These are phyloP conservation scores for Physella acuta DNA, from an alignment of 1,140 invertebrate species.

Conservation along the genomic window DNA sequence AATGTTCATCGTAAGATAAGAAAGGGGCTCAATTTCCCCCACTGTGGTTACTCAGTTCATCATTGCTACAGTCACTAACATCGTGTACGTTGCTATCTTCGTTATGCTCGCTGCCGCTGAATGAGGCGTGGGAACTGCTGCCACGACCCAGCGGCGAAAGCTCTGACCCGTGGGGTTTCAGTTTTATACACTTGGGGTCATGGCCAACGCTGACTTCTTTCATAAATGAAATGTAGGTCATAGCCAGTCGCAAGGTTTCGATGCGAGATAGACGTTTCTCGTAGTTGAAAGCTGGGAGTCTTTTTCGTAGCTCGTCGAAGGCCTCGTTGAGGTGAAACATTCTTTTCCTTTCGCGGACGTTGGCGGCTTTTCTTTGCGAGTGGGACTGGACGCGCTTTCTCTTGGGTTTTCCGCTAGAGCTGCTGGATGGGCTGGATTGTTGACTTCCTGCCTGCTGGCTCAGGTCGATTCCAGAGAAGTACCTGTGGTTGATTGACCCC, in stretches of 20 bases:
- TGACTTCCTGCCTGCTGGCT: constrained; percentile 6
- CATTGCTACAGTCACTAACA: constrained; percentile 25
- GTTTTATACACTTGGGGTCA: constrained; percentile 40
- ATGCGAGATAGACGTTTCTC: constrained; percentile 63
- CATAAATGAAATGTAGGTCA: constrained; percentile 97
- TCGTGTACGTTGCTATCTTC: constrained; percentile 22
- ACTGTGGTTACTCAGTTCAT: constrained; percentile 21
- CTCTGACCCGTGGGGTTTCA: constrained; percentile 24
- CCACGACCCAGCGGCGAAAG: background rate
- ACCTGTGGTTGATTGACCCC: background rate
- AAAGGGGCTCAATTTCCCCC: too few relatives aligned
- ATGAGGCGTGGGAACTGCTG: background rate
- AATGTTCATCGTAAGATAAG: too few relatives aligned
- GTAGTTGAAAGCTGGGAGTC: constrained; percentile 54
- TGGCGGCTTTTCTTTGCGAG: constrained; percentile 56
- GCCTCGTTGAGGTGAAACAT: constrained; percentile 60
- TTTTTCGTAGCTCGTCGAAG: constrained; percentile 52
- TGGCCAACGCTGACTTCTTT: constrained; percentile 73
- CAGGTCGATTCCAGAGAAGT: constrained; percentile 24
- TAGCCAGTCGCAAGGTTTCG: constrained; percentile 89
- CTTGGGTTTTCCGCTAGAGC: constrained; percentile 38
- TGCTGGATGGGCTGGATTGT: constrained; percentile 10
- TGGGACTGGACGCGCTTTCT: constrained; percentile 44
- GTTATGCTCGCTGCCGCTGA: background rate
- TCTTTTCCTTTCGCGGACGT: constrained; percentile 52